Percentiles rank a stretch among this genome's conserved stretches.
Evolutionary conservation across 2,797 vertebrate genomes (phyloP).

Genomic region (Scyliorhinus canicula): DNA sequence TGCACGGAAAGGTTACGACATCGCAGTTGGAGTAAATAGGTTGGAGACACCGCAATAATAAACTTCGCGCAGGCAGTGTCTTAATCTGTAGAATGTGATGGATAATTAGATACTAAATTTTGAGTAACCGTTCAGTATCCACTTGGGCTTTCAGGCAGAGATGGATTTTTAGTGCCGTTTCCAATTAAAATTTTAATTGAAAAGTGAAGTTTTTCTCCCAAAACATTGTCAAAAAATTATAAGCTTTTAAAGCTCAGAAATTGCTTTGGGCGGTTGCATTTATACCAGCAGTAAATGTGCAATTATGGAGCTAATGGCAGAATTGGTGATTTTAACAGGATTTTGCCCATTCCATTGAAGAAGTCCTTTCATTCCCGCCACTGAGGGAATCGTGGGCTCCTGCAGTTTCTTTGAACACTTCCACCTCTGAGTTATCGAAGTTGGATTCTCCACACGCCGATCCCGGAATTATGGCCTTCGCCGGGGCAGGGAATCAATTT

Average conservation of each 20-base stretch:
- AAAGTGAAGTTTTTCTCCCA: slow-evolving; percentile 21
- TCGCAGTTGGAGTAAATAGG: neutral
- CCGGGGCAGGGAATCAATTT: too few species aligned
- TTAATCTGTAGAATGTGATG: slow-evolving; percentile 21
- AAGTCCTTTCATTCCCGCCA: neutral
- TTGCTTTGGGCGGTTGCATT: slow-evolving; percentile 6
- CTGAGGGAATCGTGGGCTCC: neutral
- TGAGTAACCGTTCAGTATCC: neutral
- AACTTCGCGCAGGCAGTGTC: neutral
- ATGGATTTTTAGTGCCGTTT: slow-evolving; percentile 29
- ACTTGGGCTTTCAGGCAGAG: slow-evolving; percentile 27
- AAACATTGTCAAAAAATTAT: slow-evolving; percentile 39
- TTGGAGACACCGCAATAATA: neutral
- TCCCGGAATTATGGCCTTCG: too few species aligned
- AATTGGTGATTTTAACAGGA: neutral
- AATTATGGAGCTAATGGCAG: slow-evolving; percentile 27
- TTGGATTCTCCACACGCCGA: too few species aligned
- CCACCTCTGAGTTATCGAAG: neutral
- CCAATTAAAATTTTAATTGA: slow-evolving; percentile 39
- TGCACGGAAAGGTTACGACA: neutral
- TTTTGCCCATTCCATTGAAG: neutral
- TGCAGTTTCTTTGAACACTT: neutral
- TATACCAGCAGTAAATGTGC: slow-evolving; percentile 25
- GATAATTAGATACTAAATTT: slow-evolving; percentile 27
- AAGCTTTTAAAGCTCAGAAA: slow-evolving; percentile 30